Base-by-base conservation (phyloP, 2,888 invertebrate genomes). In the Tholera decimalis region DNA sequence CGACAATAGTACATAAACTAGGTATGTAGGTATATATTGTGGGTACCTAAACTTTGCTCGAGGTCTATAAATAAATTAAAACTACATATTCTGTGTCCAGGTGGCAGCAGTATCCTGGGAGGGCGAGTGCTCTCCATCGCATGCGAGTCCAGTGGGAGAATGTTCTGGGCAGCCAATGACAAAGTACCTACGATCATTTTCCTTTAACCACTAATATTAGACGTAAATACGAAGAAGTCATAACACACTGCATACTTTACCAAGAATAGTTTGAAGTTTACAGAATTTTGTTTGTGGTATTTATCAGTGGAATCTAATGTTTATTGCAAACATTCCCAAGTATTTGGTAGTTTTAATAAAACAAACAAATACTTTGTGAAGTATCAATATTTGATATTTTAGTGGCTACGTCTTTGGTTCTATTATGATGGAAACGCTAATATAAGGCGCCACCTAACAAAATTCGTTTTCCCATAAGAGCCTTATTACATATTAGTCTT, bases 161-260 rank as follows among this genome's bases (percentile, higher is more conserved):
- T 98, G 85, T 96, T 98, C 78, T 98, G 98, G 98, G 97, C 97
- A 43, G 98, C 97, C 53, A 98, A 98, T 90, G 97, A 98, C 84
- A 97, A 96, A 94, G 97, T 97, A 87, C 13, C 44, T 30, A 18
- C 37, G 44, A n/a, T n/a, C n/a, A n/a, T 30, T 54, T 62, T 63
- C 60, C 20, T 39, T 35, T 63, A 41, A 67, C 30, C 44, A 58
- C 53, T 64, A 60, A 70, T 46, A 62, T 69, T 64, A 74, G 60
- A 53, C 26, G 37, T 71, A 44, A 77, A 57, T 77, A 60, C 64
- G 15, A 22, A 30, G 74, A 73, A 78, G 26, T 53, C 72, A 30
- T 59, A 64, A 46, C 60, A 41, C 39, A 33, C 39, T 50, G 24
- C 58, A 49, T 60, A 54, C 26, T 60, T 20, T 59, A 64, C 59